These are phyloP conservation scores for Dolichopus griseipennis DNA, from an alignment of 2,888 invertebrate species.

Conservation along the genomic window DNA sequence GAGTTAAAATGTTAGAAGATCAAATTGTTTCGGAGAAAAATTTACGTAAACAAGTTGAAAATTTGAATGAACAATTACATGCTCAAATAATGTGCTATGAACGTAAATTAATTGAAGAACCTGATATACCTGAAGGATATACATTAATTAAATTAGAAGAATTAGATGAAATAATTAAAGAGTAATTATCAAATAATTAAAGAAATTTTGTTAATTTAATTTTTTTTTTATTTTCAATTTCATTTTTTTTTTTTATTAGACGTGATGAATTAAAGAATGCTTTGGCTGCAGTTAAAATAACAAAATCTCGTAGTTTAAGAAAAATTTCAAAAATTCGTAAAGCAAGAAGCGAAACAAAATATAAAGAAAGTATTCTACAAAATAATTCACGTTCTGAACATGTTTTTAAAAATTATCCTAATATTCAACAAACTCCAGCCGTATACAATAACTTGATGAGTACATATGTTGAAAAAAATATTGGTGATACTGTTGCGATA, in stretches of 20 bases:
- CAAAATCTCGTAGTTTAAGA: conserved; percentile 23
- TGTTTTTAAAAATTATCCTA: not conserved
- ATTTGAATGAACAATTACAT: conserved; percentile 52
- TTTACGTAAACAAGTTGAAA: conserved; percentile 52
- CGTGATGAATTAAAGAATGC: not conserved
- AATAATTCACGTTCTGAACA: not conserved
- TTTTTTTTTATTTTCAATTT: not conserved
- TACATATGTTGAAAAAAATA: conserved; percentile 13
- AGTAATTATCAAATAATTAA: conserved; percentile 26
- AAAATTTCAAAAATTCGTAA: conserved; percentile 30
- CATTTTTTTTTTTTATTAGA: not conserved
- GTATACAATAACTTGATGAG: conserved; percentile 9
- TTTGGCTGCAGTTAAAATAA: not conserved
- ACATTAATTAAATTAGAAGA: conserved; percentile 30
- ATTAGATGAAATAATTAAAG: conserved; percentile 30
- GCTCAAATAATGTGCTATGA: conserved; percentile 49
- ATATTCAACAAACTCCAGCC: not conserved
- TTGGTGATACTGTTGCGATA: conserved; percentile 14
- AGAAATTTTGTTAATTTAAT: not conserved
- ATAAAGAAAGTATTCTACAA: conserved; percentile 28
- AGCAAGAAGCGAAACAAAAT: conserved; percentile 40
- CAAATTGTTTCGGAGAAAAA: conserved; percentile 29
- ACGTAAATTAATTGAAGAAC: conserved; percentile 22
- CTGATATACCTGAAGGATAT: conserved; percentile 30
- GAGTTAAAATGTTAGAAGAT: conserved; percentile 46